A percentile compares a stretch with the other conserved stretches of the same genome.
Conservation (phyloP, 2,113 vertebrate genomes). For the Cacatua alba region DNA sequence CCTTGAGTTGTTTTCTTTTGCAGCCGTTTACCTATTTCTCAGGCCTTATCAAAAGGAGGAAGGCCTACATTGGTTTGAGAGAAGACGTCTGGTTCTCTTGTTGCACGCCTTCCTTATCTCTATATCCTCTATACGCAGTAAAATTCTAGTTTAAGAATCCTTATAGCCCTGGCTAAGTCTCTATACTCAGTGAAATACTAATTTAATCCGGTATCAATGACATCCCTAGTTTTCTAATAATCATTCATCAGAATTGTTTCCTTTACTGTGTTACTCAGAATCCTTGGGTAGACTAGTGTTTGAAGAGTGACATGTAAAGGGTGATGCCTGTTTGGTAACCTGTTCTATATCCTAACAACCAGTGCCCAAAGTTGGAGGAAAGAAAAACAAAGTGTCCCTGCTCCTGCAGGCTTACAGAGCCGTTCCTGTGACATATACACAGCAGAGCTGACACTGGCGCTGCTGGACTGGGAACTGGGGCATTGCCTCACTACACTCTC, state of each 20-base stretch:
- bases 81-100: background rate
- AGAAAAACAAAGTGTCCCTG: background rate
- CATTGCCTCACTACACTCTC: background rate
- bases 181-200: background rate
- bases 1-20: background rate
- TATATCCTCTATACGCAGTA: background rate
- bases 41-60: background rate
- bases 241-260: background rate
- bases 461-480: fast-evolving
- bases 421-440: fast-evolving
- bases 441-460: background rate
- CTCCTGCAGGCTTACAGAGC: background rate
- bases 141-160: background rate
- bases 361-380: background rate
- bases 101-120: background rate
- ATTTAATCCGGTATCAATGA: background rate
- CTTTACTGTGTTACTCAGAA: background rate
- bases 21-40: background rate
- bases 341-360: background rate
- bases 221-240: background rate
- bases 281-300: background rate
- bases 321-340: background rate
- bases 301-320: background rate
- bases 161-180: background rate
- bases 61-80: background rate